Evolutionary conservation across 2,888 invertebrate species (phyloP), one percentile per base, ranked within the genome.

Genomic region (Acanthosepion esculentum): DNA sequence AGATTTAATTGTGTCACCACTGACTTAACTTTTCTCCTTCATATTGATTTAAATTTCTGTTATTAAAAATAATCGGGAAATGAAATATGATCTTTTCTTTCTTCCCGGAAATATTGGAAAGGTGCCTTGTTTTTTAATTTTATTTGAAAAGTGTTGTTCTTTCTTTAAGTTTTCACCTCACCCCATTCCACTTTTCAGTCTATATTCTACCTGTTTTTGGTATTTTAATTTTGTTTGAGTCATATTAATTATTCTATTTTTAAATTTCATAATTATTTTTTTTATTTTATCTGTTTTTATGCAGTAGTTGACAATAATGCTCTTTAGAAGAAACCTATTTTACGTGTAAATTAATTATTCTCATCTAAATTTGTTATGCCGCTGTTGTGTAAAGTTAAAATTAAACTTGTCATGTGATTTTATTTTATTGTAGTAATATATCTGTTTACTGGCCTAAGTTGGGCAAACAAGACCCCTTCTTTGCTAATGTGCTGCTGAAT

Each of bases 401-500:
- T 78, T 78, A 33, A 78, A 78, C 33, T 78, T 78, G n/a, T n/a
- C 1, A 78, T 78, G 33, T 78, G n/a, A n/a, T 33, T n/a, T n/a
- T 29, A 26, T 33, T n/a, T n/a, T 33, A n/a, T 78, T n/a, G 78
- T 33, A n/a, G n/a, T n/a, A n/a, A n/a, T n/a, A n/a, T n/a, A 12
- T n/a, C n/a, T 78, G 10, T 78, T n/a, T 78, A 33, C 78, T n/a
- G 78, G 78, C 78, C 33, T 33, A 78, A 78, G 78, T 78, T 78
- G n/a, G n/a, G 78, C 33, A 78, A 78, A 78, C 78, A 78, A 33
- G 78, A 78, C 78, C 78, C 78, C n/a, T 78, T 78, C 78, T 78
- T 23, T 78, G 20, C 59, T 59, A 59, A 23, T 6, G 59, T n/a
- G 78, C n/a, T 78, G 64, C 41, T 41, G 5, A 78, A n/a, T n/a